Percentiles rank a stretch among this genome's conserved stretches.
These are phyloP conservation scores for Pteruthius melanotis DNA, from an alignment of 2,113 vertebrate species.

Conservation along the genomic window DNA sequence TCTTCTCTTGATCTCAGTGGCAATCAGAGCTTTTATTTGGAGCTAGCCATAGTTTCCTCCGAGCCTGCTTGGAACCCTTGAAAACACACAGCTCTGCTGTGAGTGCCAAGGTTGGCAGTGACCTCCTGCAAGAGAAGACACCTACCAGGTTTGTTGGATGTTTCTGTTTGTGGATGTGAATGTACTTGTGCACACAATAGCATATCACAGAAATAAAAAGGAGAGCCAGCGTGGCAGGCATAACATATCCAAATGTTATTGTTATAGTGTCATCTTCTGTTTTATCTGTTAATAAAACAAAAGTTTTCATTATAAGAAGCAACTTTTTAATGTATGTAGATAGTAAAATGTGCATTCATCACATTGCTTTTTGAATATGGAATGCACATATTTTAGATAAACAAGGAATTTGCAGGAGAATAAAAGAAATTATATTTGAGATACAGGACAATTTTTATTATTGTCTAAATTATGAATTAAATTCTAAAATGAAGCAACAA, in stretches of 20 bases:
- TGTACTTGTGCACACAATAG: slow-evolving; percentile 73
- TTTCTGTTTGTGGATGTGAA: slow-evolving; percentile 67
- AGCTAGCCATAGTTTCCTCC: neutral
- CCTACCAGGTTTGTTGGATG: slow-evolving; percentile 80
- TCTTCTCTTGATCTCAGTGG: neutral
- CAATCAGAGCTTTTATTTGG: neutral
- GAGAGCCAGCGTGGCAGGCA: slow-evolving; percentile 63
- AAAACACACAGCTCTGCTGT: neutral
- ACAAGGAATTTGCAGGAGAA: neutral
- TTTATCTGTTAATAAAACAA: slow-evolving; percentile 64
- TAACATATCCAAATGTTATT: slow-evolving; percentile 69
- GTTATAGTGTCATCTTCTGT: slow-evolving; percentile 37
- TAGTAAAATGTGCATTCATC: neutral
- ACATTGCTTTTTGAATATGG: neutral
- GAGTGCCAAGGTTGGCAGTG: neutral
- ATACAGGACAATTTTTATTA: neutral
- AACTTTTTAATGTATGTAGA: neutral
- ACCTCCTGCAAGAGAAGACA: neutral
- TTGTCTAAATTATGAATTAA: neutral
- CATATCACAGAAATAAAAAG: slow-evolving; percentile 62
- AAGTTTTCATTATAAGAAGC: neutral
- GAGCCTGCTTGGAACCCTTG: neutral
- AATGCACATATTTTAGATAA: neutral
- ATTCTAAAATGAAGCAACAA: neutral
- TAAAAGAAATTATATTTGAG: neutral